phyloP scores from a whole-genome alignment of 37 sponge, comb jelly and placozoan genomes.

The Mnemiopsis leidyi region DNA sequence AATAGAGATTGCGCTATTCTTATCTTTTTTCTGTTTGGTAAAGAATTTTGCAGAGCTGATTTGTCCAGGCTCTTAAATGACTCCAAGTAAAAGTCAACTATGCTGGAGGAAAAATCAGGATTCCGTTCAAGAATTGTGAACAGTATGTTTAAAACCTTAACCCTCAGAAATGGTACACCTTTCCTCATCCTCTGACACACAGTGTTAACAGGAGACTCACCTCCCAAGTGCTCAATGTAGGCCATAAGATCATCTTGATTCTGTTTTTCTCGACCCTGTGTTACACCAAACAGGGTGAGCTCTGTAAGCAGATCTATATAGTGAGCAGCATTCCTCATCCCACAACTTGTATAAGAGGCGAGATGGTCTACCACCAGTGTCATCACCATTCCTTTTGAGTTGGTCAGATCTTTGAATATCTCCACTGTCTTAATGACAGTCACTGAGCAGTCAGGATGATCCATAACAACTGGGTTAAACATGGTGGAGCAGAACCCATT shows the following conservation, averaged over 20 bases:
- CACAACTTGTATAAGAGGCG: not conserved
- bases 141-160: not conserved
- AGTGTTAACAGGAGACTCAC: not conserved
- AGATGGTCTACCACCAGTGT: not conserved
- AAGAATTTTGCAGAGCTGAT: not conserved
- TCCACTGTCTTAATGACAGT: not conserved
- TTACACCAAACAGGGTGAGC: conserved; percentile 25
- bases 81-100: not conserved
- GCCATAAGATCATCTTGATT: conserved; percentile 17
- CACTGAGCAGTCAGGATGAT: not conserved
- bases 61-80: not conserved
- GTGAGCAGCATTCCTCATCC: not conserved
- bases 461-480: not conserved
- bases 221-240: not conserved
- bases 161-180: not conserved
- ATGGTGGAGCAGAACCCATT: not conserved
- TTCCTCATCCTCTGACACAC: not conserved
- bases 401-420: not conserved
- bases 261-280: conserved; percentile 16
- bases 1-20: not conserved
- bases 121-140: not conserved
- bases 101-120: not conserved
- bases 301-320: not conserved
- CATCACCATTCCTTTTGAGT: conserved; percentile 6
- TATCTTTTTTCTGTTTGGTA: conserved; percentile 21